Conservation (phyloP, 2,113 vertebrate genomes). For the Ictalurus punctatus region DNA sequence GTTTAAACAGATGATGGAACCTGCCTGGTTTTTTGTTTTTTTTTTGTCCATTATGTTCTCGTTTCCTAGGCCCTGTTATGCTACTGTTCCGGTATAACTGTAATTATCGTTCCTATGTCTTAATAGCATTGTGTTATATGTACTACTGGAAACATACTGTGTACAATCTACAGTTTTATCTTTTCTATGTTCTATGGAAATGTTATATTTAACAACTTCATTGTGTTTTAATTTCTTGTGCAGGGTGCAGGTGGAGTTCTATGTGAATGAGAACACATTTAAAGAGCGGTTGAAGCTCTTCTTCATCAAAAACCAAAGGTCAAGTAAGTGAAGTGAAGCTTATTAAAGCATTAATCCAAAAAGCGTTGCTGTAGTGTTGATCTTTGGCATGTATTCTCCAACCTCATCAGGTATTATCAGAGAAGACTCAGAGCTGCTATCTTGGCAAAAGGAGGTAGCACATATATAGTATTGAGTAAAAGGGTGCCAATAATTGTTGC, state of each 20-base stretch:
- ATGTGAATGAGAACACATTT: conserved; percentile 98
- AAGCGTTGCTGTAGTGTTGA: background rate
- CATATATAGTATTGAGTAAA: too few relatives aligned
- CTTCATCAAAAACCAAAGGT: conserved; percentile 99
- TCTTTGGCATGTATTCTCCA: background rate
- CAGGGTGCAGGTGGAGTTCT: conserved; percentile 99
- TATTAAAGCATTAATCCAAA: background rate
- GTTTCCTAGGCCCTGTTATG: background rate
- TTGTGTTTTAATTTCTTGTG: conserved; percentile 31
- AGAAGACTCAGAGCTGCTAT: too few relatives aligned
- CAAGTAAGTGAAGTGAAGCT: conserved; percentile 82
- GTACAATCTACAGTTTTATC: too few relatives aligned
- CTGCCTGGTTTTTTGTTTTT: background rate
- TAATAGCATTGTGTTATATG: background rate
- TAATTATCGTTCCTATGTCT: background rate
- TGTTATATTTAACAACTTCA: background rate
- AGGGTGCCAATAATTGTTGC: too few relatives aligned
- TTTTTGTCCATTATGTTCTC: background rate
- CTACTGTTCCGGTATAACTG: background rate
- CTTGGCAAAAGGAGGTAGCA: too few relatives aligned
- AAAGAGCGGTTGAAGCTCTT: conserved; percentile 98
- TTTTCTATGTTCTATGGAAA: background rate
- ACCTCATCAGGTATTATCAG: too few relatives aligned
- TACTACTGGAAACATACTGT: background rate
- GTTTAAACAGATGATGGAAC: background rate